Base-by-base conservation (phyloP, 35 echinoderm and acorn worm genomes). In the Heliocidaris tuberculata region DNA sequence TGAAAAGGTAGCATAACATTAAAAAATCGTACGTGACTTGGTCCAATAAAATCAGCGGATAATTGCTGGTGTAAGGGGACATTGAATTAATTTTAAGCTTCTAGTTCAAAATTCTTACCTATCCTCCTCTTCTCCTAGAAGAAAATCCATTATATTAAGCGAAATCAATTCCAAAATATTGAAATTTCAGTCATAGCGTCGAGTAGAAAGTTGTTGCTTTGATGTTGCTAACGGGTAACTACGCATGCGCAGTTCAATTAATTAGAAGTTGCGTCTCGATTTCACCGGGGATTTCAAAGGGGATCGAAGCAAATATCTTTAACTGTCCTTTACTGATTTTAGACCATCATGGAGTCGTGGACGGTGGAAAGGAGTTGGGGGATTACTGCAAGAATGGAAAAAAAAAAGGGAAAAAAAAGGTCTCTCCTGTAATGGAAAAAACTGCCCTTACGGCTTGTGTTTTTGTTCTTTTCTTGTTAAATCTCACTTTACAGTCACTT, bases 221-320 rank as follows among this genome's bases (percentile, higher is more conserved):
- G n/a, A 93, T 35, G 91, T 93, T 93, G 91, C 91, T 93, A 93
- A 93, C 91, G 31, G 47, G 16, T 48, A 13, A 59, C 47, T 93
- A n/a, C 91, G 91, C 91, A 93, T 50, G 91, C 91, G 48, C 91
- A 50, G 17, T 93, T 59, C 91, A 19, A 93, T 93, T 59, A 93
- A 89, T 78, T 78, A 78, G 52, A 56, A 15, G 35, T 42, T 42
- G n/a, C 35, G 35, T 42, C 35, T 42, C 35, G 35, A 9, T 11
- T 9, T 56, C 52, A 56, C 15, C 11, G 35, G 35, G 35, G 3
- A 42, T 42, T 42, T 42, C 35, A 42, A 42, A 42, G 35, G 35
- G 35, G 35, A 42, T 42, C 35, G 35, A 42, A 42, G 35, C 35
- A 42, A 42, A 42, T 42, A 42, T 42, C 35, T 42, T 42, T 9